Evolutionary conservation across 2,888 invertebrate genomes (phyloP).

Genomic region (Nineta flava): DNA sequence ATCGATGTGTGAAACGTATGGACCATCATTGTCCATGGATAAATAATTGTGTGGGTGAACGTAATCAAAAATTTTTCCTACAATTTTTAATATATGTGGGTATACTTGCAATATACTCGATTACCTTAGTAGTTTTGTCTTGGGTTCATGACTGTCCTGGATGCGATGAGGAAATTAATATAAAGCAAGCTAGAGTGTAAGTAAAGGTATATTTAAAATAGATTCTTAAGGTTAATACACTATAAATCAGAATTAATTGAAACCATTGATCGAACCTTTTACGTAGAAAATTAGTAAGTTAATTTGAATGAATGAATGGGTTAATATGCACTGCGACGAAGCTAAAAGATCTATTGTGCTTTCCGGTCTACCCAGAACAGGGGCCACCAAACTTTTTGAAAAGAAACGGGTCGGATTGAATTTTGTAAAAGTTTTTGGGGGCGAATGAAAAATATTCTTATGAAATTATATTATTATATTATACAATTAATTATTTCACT

Average conservation of each 20-base stretch:
- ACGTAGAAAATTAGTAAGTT: too few species aligned
- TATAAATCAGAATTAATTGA: not conserved
- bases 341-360: too few species aligned
- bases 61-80: constrained; percentile 82
- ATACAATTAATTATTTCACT: too few species aligned
- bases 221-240: constrained; percentile 6
- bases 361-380: too few species aligned
- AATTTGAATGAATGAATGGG: too few species aligned
- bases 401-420: too few species aligned
- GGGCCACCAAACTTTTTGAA: too few species aligned
- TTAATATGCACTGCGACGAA: too few species aligned
- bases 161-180: constrained; percentile 43
- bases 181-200: constrained; percentile 61
- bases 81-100: constrained; percentile 75
- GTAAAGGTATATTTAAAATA: constrained; percentile 19
- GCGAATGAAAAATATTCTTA: too few species aligned
- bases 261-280: not conserved
- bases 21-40: constrained; percentile 87
- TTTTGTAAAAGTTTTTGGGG: too few species aligned
- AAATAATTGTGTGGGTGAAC: constrained; percentile 85
- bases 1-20: constrained; percentile 64
- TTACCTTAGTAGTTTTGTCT: constrained; percentile 50
- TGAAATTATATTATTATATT: too few species aligned
- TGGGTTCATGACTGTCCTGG: constrained; percentile 56
- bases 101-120: constrained; percentile 44